Evolutionary conservation across 2,797 vertebrate species (phyloP).

Genomic region (Gallirallus australis): DNA sequence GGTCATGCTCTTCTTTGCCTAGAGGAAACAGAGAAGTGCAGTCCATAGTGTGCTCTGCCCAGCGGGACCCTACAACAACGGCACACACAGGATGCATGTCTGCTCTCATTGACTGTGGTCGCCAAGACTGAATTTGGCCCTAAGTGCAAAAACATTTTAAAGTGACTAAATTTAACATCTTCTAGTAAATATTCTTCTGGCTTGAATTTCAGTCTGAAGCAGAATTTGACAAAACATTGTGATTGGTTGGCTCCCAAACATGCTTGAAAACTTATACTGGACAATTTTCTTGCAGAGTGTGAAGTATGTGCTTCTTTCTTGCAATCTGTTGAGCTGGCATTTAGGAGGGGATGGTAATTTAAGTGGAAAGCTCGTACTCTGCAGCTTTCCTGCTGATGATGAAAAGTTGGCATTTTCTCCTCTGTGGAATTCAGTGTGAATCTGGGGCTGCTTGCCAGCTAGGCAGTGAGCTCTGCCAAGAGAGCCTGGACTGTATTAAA

Average conservation of each 20-base stretch:
- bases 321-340: slow-evolving; percentile 56
- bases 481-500: background rate
- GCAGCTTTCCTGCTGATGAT: slow-evolving; percentile 64
- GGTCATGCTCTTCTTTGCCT: slow-evolving; percentile 9
- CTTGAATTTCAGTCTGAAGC: slow-evolving; percentile 56
- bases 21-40: background rate
- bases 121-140: slow-evolving; percentile 52
- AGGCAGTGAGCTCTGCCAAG: slow-evolving; percentile 40
- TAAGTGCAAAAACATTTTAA: slow-evolving; percentile 54
- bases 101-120: background rate
- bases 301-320: slow-evolving; percentile 59
- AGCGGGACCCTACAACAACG: background rate
- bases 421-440: slow-evolving; percentile 69
- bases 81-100: background rate
- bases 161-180: slow-evolving; percentile 68
- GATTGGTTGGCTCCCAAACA: slow-evolving; percentile 66
- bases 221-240: slow-evolving; percentile 63
- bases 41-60: background rate
- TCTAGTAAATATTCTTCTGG: slow-evolving; percentile 67
- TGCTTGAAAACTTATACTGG: slow-evolving; percentile 51
- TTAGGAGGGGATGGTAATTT: slow-evolving; percentile 56
- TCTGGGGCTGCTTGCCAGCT: slow-evolving; percentile 63
- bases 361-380: slow-evolving; percentile 42
- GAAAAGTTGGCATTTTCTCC: slow-evolving; percentile 64
- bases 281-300: slow-evolving; percentile 58